These are phyloP conservation scores for Muntiacus reevesi DNA, from an alignment of 2,113 vertebrate species.

Conservation along the genomic window DNA sequence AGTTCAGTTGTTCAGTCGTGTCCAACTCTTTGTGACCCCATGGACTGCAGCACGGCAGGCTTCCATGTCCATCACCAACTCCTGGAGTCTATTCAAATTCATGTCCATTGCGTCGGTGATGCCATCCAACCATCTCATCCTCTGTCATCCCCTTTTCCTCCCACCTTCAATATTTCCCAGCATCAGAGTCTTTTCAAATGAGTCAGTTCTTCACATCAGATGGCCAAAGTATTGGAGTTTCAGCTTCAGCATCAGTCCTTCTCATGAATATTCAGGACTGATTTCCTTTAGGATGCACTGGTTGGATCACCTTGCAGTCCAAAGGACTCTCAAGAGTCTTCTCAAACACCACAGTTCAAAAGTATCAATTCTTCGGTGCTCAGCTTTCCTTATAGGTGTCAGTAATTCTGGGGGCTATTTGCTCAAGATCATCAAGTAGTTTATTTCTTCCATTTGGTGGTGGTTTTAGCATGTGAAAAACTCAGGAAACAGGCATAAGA, in stretches of 20 bases:
- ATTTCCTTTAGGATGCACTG: not conserved
- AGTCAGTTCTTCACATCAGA: not conserved
- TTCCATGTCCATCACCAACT: not conserved
- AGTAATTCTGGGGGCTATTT: not conserved
- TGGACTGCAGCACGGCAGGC: not conserved
- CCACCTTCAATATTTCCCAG: not conserved
- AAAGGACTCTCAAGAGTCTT: not conserved
- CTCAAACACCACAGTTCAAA: not conserved
- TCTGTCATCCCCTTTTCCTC: not conserved
- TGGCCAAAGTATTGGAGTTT: not conserved
- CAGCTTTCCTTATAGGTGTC: not conserved
- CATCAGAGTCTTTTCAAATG: not conserved
- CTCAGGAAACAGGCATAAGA: not conserved
- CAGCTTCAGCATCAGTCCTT: not conserved
- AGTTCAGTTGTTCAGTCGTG: not conserved
- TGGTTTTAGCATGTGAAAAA: not conserved
- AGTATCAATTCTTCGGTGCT: accelerated
- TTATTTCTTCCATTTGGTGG: not conserved
- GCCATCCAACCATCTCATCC: not conserved
- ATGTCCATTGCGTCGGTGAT: not conserved
- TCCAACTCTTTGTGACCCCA: not conserved
- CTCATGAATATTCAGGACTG: not conserved
- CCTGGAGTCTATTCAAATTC: not conserved
- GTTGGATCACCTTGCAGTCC: not conserved
- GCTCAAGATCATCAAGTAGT: not conserved